phyloP scores from a whole-genome alignment of 2,113 vertebrate species.

The Fukomys damarensis region DNA sequence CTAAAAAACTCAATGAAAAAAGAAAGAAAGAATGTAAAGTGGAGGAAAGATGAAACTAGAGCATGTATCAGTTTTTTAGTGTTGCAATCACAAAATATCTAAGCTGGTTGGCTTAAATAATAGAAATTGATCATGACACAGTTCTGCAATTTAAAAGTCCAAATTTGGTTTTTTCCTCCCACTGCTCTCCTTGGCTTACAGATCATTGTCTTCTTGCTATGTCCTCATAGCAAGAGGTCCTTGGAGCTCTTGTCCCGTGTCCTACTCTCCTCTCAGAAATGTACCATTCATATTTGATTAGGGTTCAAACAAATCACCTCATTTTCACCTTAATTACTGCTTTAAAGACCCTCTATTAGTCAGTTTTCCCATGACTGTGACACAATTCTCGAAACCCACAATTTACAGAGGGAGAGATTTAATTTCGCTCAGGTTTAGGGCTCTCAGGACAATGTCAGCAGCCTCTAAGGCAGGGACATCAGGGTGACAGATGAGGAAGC shows the following conservation, averaged over 20 bases:
- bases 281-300: background rate
- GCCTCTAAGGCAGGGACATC: background rate
- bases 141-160: background rate
- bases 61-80: background rate
- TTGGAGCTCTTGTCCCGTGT: background rate
- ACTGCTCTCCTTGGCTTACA: background rate
- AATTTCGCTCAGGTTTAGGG: background rate
- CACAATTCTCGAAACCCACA: background rate
- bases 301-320: background rate
- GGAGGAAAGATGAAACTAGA: background rate
- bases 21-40: background rate
- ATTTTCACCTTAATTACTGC: conserved; percentile 1
- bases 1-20: too few relatives aligned
- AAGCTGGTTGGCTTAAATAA: background rate
- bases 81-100: background rate
- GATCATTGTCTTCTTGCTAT: background rate
- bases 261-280: background rate
- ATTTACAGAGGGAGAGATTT: background rate
- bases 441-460: background rate
- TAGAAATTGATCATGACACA: background rate
- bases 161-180: background rate
- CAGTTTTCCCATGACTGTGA: background rate
- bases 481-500: background rate
- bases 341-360: background rate
- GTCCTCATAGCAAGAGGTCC: background rate